Base-by-base conservation (phyloP, 2,888 invertebrate species). In the Seira sanloemensis region DNA sequence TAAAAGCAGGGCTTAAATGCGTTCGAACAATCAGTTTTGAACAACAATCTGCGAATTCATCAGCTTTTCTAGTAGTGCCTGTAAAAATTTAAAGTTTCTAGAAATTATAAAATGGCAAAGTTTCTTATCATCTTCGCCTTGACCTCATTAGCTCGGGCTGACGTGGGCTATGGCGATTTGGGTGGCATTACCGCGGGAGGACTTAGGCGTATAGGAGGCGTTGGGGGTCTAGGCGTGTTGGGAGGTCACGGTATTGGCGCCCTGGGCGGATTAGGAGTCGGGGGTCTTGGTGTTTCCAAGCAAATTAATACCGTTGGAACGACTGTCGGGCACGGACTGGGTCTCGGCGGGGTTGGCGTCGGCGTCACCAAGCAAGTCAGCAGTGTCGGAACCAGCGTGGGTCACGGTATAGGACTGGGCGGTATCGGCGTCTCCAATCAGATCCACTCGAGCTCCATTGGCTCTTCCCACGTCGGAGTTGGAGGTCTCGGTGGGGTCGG, bases 81-180 rank as follows among this genome's bases (percentile, higher is more conserved):
- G n/a, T n/a, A n/a, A n/a, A n/a, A n/a, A n/a, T n/a, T n/a, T n/a
- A n/a, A n/a, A n/a, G n/a, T n/a, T n/a, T n/a, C n/a, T n/a, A n/a
- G n/a, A n/a, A n/a, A n/a, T 9, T 46, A 46, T 46, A 73, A 67
- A 72, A 80, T 80, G 80, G 74, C 80, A 50, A 80, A 75, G 75
- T 80, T 80, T 58, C 62, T 80, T 9, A 23, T 73, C 24, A 62
- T 80, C n/a, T 37, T 80, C n/a, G 80, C 80, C 23, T 2, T 80
- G 27, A 23, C 37, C 25, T 23, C 68, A 1, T 2, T 50, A n/a
- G 80, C 80, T n/a, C 1, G 68, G 2, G 80, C 80, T 54, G 68
- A 80, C 18, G 18, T n/a, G 5, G 12, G 37, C 37, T 12, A 9
- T 37, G 37, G 37, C 12, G n/a, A n/a, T 37, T 9, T 12, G 37